Percentiles rank a stretch among this genome's conserved stretches.
Evolutionary conservation across 64 coral and sea anemone species (phyloP).

Genomic region (Montipora sp.): DNA sequence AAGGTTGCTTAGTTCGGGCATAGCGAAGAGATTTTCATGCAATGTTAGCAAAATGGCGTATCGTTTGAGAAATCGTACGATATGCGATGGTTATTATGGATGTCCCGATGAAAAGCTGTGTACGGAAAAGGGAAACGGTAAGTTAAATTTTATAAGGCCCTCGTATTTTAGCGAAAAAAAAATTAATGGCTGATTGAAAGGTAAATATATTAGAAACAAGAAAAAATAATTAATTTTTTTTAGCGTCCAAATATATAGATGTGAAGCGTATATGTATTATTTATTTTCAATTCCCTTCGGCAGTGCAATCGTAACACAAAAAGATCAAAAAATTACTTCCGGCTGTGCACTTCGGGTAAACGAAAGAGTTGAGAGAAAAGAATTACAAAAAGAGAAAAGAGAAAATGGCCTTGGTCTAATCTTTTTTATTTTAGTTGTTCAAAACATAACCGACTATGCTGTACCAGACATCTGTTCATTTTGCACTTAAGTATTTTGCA

Average conservation of each 20-base stretch:
- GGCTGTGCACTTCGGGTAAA: too few relatives aligned
- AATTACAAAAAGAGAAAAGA: too few relatives aligned
- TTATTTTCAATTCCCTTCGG: not conserved
- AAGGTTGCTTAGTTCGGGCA: slow-evolving; percentile 27
- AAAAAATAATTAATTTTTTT: not conserved
- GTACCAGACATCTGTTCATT: too few relatives aligned
- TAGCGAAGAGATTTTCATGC: slow-evolving; percentile 48
- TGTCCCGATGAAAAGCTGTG: slow-evolving; percentile 22
- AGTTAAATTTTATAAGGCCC: not conserved
- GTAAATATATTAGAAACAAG: not conserved
- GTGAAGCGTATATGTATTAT: slow-evolving; percentile 7
- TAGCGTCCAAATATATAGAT: not conserved
- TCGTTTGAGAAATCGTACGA: slow-evolving; percentile 32
- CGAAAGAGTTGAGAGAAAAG: too few relatives aligned
- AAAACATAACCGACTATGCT: too few relatives aligned
- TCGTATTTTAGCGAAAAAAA: not conserved
- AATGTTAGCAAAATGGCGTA: slow-evolving; percentile 66
- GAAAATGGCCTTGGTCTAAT: too few relatives aligned
- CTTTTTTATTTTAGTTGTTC: too few relatives aligned
- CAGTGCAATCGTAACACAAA: not conserved
- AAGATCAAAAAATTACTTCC: too few relatives aligned
- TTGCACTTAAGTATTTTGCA: too few relatives aligned
- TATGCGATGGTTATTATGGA: slow-evolving; percentile 53
- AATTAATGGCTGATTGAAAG: not conserved
- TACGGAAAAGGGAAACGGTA: slow-evolving; percentile 4